Conservation (phyloP, 2,888 invertebrate species). For the Achlya flavicornis region DNA sequence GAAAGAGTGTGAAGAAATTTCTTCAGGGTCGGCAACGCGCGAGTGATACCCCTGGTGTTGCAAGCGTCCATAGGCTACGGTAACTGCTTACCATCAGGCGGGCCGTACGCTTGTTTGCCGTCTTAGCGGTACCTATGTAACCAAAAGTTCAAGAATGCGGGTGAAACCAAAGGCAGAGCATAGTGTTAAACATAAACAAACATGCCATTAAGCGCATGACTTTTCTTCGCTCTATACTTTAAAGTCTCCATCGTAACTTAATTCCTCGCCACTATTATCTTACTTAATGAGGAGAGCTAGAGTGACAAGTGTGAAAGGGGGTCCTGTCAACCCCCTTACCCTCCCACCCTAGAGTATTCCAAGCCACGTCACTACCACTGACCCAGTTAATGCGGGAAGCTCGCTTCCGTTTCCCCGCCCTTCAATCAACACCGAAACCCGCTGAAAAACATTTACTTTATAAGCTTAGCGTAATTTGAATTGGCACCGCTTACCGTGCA, state of each 20-base stretch:
- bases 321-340: conserved; percentile 20
- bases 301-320: conserved; percentile 39
- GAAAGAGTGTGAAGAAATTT: too few relatives aligned
- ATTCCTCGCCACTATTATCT: conserved; percentile 34
- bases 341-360: conserved; percentile 20
- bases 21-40: too few relatives aligned
- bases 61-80: too few relatives aligned
- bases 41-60: too few relatives aligned
- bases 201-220: conserved; percentile 8
- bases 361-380: conserved; percentile 22
- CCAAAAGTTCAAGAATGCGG: neutral
- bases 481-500: neutral
- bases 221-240: neutral
- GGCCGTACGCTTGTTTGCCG: too few relatives aligned
- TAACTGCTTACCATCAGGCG: too few relatives aligned
- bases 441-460: conserved; percentile 30
- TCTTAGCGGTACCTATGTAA: too few relatives aligned
- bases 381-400: conserved; percentile 47
- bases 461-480: neutral
- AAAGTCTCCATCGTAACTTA: conserved; percentile 6
- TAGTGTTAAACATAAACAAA: conserved; percentile 14
- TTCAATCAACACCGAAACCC: conserved; percentile 48
- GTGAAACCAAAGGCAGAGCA: conserved; percentile 22
- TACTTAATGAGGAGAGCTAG: conserved; percentile 36
- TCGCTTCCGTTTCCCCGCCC: conserved; percentile 43